Percentiles rank a stretch among this genome's conserved stretches.
These are phyloP conservation scores for Troglohyphantes excavatus DNA, from an alignment of 2,888 invertebrate genomes.

Conservation along the genomic window DNA sequence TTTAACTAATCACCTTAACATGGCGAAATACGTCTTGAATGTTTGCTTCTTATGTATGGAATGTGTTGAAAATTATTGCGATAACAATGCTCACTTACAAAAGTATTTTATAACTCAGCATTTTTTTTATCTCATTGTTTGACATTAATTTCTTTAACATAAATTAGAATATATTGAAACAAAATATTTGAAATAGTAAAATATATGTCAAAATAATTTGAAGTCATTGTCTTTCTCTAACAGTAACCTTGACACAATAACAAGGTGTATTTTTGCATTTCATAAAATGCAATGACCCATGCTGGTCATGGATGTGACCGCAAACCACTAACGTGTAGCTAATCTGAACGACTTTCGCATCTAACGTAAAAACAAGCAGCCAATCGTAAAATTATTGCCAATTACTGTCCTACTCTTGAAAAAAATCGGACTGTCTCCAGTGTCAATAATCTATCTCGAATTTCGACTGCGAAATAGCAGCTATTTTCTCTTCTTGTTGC, in stretches of 20 bases:
- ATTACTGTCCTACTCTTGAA: neutral
- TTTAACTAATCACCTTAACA: no score
- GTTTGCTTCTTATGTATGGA: no score
- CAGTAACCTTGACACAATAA: neutral
- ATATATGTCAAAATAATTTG: no score
- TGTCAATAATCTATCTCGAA: neutral
- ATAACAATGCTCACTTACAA: no score
- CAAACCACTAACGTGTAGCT: conserved; percentile 35
- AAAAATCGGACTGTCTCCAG: neutral
- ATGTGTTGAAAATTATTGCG: no score
- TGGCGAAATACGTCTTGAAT: no score
- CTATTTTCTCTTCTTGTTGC: neutral
- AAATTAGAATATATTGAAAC: no score
- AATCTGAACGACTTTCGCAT: neutral
- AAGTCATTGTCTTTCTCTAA: no score
- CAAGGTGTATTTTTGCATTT: neutral
- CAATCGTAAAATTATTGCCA: conserved; percentile 5
- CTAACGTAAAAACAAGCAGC: conserved; percentile 7
- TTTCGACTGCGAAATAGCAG: neutral
- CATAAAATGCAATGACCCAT: conserved; percentile 10
- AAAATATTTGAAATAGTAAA: no score
- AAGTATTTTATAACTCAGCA: no score
- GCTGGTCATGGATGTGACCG: neutral
- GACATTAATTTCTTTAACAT: no score
- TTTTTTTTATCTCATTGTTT: no score